Evolutionary conservation across 2,888 invertebrate genomes (phyloP).

Genomic region (Drosophila sordidapex): DNA sequence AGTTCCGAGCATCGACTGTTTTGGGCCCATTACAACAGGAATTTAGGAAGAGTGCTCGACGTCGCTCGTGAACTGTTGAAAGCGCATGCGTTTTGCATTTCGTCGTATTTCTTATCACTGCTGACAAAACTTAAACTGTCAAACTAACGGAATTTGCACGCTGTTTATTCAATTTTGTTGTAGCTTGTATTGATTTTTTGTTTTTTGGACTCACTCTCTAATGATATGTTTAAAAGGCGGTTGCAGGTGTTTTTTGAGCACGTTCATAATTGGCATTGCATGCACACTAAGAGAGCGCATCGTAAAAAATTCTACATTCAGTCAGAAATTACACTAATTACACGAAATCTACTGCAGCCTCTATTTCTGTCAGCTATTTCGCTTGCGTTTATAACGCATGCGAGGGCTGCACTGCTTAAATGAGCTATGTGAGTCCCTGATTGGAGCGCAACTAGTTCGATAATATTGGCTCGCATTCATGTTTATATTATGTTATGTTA

Average conservation of each 20-base stretch:
- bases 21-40: slow-evolving; percentile 34
- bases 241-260: not conserved
- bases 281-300: not conserved
- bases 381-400: slow-evolving; percentile 46
- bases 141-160: slow-evolving; percentile 80
- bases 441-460: not conserved
- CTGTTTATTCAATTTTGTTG: slow-evolving; percentile 44
- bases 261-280: not conserved
- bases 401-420: slow-evolving; percentile 44
- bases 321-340: slow-evolving; percentile 39
- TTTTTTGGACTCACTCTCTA: slow-evolving; percentile 45
- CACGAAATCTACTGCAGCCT: slow-evolving; percentile 13
- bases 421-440: not conserved
- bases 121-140: slow-evolving; percentile 37
- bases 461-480: not conserved
- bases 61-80: slow-evolving; percentile 30
- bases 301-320: slow-evolving; percentile 30
- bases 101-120: slow-evolving; percentile 67
- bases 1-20: slow-evolving; percentile 76
- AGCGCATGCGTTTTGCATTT: slow-evolving; percentile 55
- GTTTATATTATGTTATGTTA: not conserved
- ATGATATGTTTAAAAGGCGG: slow-evolving; percentile 18
- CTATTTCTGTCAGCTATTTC: slow-evolving; percentile 2
- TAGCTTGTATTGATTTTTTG: slow-evolving; percentile 63
- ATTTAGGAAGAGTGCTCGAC: slow-evolving; percentile 35